phyloP scores from a whole-genome alignment of 1,140 invertebrate species.

The Thaumatotibia leucotreta region DNA sequence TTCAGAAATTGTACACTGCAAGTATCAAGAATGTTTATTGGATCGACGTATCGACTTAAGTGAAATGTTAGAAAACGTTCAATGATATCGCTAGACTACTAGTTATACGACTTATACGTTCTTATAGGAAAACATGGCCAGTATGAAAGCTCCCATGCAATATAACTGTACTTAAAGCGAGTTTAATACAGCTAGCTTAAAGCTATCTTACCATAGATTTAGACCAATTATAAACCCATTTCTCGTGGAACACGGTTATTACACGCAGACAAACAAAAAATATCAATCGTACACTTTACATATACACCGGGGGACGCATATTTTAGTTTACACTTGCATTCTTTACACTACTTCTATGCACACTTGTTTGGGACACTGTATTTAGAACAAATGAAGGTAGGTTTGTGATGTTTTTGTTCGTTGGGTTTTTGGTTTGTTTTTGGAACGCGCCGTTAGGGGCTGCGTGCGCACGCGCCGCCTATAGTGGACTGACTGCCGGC shows the following conservation, averaged over 20 bases:
- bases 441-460: constrained; percentile 17
- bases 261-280: constrained; percentile 59
- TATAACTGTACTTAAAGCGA: neutral
- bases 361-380: constrained; percentile 8
- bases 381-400: neutral
- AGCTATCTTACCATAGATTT: constrained; percentile 65
- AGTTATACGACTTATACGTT: too few relatives aligned
- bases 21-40: too few relatives aligned
- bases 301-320: constrained; percentile 31
- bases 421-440: constrained; percentile 13
- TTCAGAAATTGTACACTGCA: too few relatives aligned
- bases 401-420: neutral
- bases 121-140: neutral
- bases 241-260: constrained; percentile 64
- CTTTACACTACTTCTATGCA: neutral
- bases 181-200: neutral
- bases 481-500: constrained; percentile 50
- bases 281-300: constrained; percentile 57
- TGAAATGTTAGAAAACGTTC: neutral
- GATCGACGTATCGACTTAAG: too few relatives aligned
- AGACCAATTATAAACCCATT: constrained; percentile 73
- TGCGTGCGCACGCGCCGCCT: constrained; percentile 51
- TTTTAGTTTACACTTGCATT: neutral
- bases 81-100: neutral
- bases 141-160: neutral